A percentile compares a stretch with the other conserved stretches of the same genome.
Evolutionary conservation across 2,113 vertebrate species (phyloP).

Genomic region (Pseudorectes ferrugineus): DNA sequence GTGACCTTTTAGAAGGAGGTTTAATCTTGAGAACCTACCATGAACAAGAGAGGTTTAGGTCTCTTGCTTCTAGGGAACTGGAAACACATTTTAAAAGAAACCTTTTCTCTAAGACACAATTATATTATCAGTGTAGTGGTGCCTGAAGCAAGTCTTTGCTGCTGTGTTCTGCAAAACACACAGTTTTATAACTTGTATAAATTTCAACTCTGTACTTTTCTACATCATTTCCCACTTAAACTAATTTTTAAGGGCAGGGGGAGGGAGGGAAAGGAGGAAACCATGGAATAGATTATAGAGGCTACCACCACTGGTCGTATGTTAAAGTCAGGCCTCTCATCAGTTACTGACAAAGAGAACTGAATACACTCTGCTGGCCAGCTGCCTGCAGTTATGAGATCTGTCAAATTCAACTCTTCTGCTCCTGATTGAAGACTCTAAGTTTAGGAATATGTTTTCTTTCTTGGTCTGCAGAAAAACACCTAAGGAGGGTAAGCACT

Average conservation of each 20-base stretch:
- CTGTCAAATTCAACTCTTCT: background rate
- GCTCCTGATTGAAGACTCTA: background rate
- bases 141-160: background rate
- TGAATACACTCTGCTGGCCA: background rate
- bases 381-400: background rate
- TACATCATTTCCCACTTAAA: background rate
- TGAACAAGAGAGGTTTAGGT: background rate
- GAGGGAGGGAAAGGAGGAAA: background rate
- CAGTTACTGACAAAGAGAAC: background rate
- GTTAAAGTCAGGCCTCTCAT: background rate
- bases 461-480: background rate
- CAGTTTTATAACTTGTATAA: background rate
- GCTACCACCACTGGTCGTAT: background rate
- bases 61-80: background rate
- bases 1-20: background rate
- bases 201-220: background rate
- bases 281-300: background rate
- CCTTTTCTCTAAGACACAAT: background rate
- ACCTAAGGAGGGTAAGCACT: background rate
- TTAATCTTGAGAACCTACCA: background rate
- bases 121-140: background rate
- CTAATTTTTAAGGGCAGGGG: background rate
- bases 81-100: background rate
- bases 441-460: background rate
- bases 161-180: background rate